These are phyloP conservation scores for Moxostoma hubbsi DNA, from an alignment of 2,797 vertebrate genomes.

Conservation along the genomic window DNA sequence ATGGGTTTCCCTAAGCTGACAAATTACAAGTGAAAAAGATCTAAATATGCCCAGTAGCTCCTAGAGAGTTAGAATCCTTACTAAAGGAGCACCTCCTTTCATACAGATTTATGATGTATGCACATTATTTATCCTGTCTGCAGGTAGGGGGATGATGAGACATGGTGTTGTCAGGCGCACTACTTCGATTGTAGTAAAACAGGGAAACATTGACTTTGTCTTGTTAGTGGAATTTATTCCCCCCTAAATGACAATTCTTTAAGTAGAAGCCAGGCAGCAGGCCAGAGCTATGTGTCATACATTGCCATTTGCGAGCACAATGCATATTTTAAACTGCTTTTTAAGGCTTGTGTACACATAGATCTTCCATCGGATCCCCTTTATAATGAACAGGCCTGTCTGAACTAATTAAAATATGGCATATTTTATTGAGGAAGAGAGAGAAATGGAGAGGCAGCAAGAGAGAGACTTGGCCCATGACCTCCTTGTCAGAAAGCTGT, in stretches of 20 bases:
- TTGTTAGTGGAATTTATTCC: constrained; percentile 89
- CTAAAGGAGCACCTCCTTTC: constrained; percentile 55
- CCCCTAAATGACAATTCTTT: constrained; percentile 86
- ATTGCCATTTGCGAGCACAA: constrained; percentile 79
- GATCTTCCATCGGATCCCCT: constrained; percentile 61
- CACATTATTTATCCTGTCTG: constrained; percentile 73
- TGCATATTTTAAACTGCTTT: constrained; percentile 81
- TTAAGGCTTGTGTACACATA: constrained; percentile 70
- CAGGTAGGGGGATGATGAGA: constrained; percentile 84
- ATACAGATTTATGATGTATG: constrained; percentile 78
- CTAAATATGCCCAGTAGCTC: constrained; percentile 21
- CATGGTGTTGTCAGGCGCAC: constrained; percentile 85
- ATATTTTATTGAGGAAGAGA: constrained; percentile 34
- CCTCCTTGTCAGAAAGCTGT: constrained; percentile 22
- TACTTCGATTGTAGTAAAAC: constrained; percentile 85
- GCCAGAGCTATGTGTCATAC: constrained; percentile 82
- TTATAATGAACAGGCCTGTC: constrained; percentile 75
- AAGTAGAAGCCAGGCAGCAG: constrained; percentile 84
- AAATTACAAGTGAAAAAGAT: constrained; percentile 22
- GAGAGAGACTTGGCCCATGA: constrained; percentile 24
- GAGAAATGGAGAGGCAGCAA: constrained; percentile 1
- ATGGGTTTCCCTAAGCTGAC: constrained; percentile 10
- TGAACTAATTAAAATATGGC: constrained; percentile 66
- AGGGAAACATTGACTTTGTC: constrained; percentile 88
- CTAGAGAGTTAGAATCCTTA: constrained; percentile 23